Base-by-base conservation (phyloP, 2,888 invertebrate species). In the Pandemis cinnamomeana region DNA sequence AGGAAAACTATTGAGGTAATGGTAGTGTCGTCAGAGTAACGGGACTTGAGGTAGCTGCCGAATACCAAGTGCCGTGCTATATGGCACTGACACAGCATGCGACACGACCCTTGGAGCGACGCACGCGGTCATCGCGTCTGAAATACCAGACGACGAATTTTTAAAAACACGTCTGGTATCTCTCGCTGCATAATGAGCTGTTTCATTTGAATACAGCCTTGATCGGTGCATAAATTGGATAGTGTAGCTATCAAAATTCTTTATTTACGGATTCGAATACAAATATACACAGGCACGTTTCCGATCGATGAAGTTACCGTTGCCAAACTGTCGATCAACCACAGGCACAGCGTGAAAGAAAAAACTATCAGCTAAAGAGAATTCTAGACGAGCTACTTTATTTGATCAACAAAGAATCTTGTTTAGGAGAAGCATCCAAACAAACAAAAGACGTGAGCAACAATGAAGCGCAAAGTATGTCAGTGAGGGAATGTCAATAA, bases 391-490 rank as follows among this genome's bases (percentile, higher is more conserved):
- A 58, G 58, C 27, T 8, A 58, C 58, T 58, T 58, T 58, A 11
- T 58, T 58, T 58, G 20, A 58, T 63, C 11, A 44, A 44, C 63
- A 44, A 46, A 27, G 46, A 46, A 63, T 63, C 46, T 63, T 7
- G 63, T 63, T 20, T 46, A 46, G 15, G 63, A 5, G 27, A 7
- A 27, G 11, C 58, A 66, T 41, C 66, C 20, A 58, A 41, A 60
- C 63, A 55, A 62, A 67, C 48, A 69, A 72, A 72, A 72, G 68
- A 63, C 46, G 55, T 15, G 55, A 55, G 62, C 63, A 68, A 72
- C 72, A 72, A 63, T 58, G 15, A 46, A 63, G 63, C 55, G 53
- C 66, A 68, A 72, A 72, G 72, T 68, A 46, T 72, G 68, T 64
- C 63, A 58, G 62, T n/a, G 10, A 55, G 48, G 58, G 68, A 72